These are phyloP conservation scores for Regulus satrapa DNA, from an alignment of 2,113 vertebrate species.

Conservation along the genomic window DNA sequence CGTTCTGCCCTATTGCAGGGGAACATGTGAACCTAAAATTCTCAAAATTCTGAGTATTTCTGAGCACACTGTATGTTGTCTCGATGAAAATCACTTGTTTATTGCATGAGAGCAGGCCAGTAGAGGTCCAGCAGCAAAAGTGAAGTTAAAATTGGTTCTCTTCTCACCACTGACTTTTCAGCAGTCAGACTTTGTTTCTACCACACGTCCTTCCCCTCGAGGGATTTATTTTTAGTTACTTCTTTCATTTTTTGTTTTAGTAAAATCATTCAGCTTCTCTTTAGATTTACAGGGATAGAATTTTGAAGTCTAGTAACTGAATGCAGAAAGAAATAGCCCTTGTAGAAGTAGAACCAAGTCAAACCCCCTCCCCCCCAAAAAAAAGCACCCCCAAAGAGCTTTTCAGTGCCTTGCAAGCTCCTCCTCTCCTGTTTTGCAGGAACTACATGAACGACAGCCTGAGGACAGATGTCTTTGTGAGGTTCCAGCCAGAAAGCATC, in stretches of 20 bases:
- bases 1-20: slow-evolving; percentile 57
- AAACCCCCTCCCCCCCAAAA: neutral
- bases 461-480: slow-evolving; percentile 83
- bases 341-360: neutral
- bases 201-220: slow-evolving; percentile 10
- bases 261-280: neutral
- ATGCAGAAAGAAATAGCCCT: slow-evolving; percentile 7
- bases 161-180: slow-evolving; percentile 58
- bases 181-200: slow-evolving; percentile 44
- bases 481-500: slow-evolving; percentile 84
- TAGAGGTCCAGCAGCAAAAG: slow-evolving; percentile 63
- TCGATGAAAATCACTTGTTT: slow-evolving; percentile 26
- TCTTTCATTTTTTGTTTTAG: neutral
- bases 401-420: neutral
- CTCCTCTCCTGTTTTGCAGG: slow-evolving; percentile 66
- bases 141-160: slow-evolving; percentile 82
- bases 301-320: slow-evolving; percentile 24
- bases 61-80: slow-evolving; percentile 43
- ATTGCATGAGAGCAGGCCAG: slow-evolving; percentile 75
- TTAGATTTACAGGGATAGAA: slow-evolving; percentile 39
- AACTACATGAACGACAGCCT: slow-evolving; percentile 90
- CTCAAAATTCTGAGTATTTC: slow-evolving; percentile 32
- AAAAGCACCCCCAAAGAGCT: neutral
- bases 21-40: slow-evolving; percentile 57
- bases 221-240: neutral